Base-by-base conservation (phyloP, 2,113 vertebrate genomes). In the Oophaga pumilio region DNA sequence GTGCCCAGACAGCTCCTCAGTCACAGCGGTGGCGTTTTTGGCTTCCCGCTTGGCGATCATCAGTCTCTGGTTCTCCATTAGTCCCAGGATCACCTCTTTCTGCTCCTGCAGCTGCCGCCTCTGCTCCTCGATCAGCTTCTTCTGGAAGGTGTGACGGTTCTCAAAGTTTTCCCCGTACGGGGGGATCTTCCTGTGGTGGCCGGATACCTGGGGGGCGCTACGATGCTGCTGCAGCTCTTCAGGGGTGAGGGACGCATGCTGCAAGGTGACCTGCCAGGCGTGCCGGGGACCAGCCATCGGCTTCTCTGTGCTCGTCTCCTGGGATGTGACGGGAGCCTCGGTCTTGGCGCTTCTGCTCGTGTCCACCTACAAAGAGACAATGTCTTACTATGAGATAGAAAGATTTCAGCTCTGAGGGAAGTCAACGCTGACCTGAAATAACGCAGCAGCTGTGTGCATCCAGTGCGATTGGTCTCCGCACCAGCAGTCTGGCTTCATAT, bases 51-150 rank as follows among this genome's bases (percentile, higher is more conserved):
- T 91, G 24, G 93, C 87, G 85, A 91, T 93, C 59, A 90, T 91
- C 82, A 94, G 86, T 24, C 91, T 92, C 91, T 96, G 95, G 83
- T 93, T 91, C 91, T 94, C 91, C 90, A 93, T 95, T 87, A 98
- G 94, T 52, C 88, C 92, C 11, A 90, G 87, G 81, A 98, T 97
- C 88, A 95, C 91, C 85, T 96, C 93, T 87, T 95, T 93, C 91
- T 99, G 97, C 89, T 97, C 96, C 91, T 94, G 92, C 90, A 99
- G 94, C 88, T 95, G 96, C 89, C 91, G 94, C 88, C 90, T 96
- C 89, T 99, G 98, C 88, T 96, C 92, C 14, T 94, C 85, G 83
- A 98, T 97, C 86, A 97, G 92, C 88, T 92, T 93, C 89, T 96
- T 95, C 93, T 98, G 97, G 89, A 92, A 93, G 57, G 90, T 66